phyloP scores from a whole-genome alignment of 2,888 invertebrate genomes.

The Invenusta paracnida region DNA sequence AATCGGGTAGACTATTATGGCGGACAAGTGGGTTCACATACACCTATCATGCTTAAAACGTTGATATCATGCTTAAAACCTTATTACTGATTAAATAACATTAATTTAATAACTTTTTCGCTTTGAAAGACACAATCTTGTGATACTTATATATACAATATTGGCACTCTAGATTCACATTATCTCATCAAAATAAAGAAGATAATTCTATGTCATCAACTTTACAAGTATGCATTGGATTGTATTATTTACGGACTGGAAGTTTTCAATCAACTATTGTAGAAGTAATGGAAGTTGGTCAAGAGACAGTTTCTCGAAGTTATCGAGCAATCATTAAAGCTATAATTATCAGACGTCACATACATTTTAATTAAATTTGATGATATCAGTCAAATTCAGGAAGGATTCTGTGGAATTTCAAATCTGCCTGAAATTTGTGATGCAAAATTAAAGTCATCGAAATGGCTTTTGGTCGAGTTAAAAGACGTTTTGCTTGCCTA shows the following conservation, averaged over 20 bases:
- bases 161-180: not conserved
- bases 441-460: not conserved
- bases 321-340: not conserved
- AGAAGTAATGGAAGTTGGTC: not conserved
- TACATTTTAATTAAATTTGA: not conserved
- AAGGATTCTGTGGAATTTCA: not conserved
- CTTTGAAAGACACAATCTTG: not conserved
- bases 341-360: not conserved
- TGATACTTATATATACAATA: too few relatives aligned
- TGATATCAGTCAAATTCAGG: not conserved
- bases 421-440: not conserved
- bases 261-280: not conserved
- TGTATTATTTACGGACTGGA: too few relatives aligned
- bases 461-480: not conserved
- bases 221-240: too few relatives aligned
- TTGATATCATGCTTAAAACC: too few relatives aligned
- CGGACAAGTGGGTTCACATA: too few relatives aligned
- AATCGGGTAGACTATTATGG: too few relatives aligned
- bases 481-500: not conserved
- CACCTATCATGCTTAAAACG: too few relatives aligned
- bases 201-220: not conserved
- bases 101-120: too few relatives aligned
- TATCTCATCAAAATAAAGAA: not conserved
- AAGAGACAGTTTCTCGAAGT: not conserved
- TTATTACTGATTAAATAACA: too few relatives aligned